These are phyloP conservation scores for Cardinalis cardinalis DNA, from an alignment of 2,113 vertebrate species.

Conservation along the genomic window DNA sequence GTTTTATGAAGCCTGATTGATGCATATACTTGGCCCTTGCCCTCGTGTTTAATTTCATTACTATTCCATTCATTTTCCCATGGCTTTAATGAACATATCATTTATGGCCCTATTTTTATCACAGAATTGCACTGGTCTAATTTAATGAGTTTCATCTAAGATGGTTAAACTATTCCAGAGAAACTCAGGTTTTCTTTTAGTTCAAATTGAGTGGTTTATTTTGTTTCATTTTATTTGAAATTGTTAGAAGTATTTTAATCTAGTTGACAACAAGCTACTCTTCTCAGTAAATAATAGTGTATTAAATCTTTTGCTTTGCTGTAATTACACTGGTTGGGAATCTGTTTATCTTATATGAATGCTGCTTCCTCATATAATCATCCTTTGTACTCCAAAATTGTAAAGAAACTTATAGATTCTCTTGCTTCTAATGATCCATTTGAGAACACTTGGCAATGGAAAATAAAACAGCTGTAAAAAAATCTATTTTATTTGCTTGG, in stretches of 20 bases:
- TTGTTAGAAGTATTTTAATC: neutral
- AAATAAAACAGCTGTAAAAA: neutral
- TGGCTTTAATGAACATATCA: neutral
- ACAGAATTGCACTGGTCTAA: neutral
- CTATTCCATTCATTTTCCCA: neutral
- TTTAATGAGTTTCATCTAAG: neutral
- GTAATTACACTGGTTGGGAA: neutral
- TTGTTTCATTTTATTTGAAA: neutral
- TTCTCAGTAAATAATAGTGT: neutral
- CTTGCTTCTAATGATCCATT: neutral
- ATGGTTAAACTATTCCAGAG: neutral
- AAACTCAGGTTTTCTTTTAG: neutral
- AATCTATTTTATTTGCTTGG: neutral
- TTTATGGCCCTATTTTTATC: neutral
- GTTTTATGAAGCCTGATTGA: neutral
- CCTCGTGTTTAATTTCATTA: neutral
- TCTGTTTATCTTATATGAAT: neutral
- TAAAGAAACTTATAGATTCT: neutral
- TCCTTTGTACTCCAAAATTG: neutral
- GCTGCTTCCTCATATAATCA: neutral
- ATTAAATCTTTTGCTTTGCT: neutral
- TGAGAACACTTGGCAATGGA: neutral
- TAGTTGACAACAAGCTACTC: neutral
- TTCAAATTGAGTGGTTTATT: neutral
- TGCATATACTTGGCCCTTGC: neutral